Base-by-base conservation (phyloP, 2,797 vertebrate genomes). In the Acestrorhynchus altus region DNA sequence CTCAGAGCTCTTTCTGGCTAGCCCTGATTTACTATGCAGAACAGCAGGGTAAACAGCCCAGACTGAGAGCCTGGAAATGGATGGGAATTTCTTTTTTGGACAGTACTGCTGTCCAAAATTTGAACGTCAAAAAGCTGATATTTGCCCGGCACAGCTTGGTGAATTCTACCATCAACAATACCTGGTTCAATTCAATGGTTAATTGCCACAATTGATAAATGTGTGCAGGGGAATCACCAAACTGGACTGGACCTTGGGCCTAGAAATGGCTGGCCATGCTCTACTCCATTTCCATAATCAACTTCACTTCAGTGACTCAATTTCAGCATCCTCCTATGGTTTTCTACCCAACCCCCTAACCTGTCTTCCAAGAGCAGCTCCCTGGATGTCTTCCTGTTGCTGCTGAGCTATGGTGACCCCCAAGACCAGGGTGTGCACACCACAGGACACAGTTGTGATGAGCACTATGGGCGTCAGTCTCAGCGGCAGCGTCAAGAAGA, bases 401-500 rank as follows among this genome's bases (percentile, higher is more conserved):
- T 95, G 94, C 86, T 95, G 96, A 31, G 94, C 93, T 3, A 98
- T 95, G 0, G 96, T 96, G 87, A 98, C 94, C 0, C 96, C 96
- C 61, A 98, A 85, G 4, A 97, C 94, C 26, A 98, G 84, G 0
- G 96, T 98, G 89, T 98, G 97, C 1, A 96, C 86, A 0, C 92
- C 91, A 7, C 97, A 98, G 84, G 96, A 94, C 15, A 96, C 83
- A 0, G 93, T 82, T 0, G 96, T 92, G 86, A 99, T 94, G 79
- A 95, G 86, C 56, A 97, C 93, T 0, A 99, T 96, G 79, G 97
- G 96, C 0, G 94, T 95, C 81, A 98, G 90, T 63, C 95, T 92
- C 82, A 99, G 87, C 0, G 97, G 97, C 86, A 98, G 88, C 0
- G 96, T 97, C 85, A 98, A 92, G 88, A 99, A 98, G 87, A 95